phyloP scores from a whole-genome alignment of 2,797 vertebrate species.

The Danio jaintianensis region DNA sequence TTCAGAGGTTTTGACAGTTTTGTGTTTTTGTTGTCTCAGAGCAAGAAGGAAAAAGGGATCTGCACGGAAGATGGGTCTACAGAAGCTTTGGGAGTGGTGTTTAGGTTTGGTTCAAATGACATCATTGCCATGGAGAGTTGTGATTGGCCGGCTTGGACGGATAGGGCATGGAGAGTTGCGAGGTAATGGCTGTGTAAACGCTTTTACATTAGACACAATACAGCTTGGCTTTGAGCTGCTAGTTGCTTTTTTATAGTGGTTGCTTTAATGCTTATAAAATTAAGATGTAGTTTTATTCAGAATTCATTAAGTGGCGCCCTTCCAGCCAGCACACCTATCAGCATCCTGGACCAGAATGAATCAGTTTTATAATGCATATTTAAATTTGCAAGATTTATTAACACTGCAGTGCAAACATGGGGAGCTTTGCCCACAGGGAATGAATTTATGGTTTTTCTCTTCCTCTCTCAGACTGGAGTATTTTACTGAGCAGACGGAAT shows the following conservation, averaged over 20 bases:
- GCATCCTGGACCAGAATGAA: not conserved
- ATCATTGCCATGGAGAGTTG: conserved; percentile 96
- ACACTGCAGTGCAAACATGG: not conserved
- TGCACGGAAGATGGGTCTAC: conserved; percentile 90
- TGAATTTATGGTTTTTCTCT: not conserved
- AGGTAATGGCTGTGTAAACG: conserved; percentile 75
- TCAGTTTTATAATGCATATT: not conserved
- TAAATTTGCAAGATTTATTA: not conserved
- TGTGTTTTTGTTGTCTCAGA: conserved; percentile 68
- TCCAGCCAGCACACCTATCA: not conserved
- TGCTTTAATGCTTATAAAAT: not conserved
- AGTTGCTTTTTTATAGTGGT: not conserved
- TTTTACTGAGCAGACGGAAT: conserved; percentile 94
- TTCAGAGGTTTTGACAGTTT: conserved; percentile 1
- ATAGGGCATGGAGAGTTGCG: conserved; percentile 97
- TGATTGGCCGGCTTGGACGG: conserved; percentile 94
- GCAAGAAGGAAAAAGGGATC: conserved; percentile 97
- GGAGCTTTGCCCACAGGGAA: not conserved
- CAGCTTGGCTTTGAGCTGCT: not conserved
- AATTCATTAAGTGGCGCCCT: not conserved
- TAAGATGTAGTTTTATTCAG: not conserved
- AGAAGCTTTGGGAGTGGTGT: conserved; percentile 99
- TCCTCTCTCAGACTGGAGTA: conserved; percentile 89
- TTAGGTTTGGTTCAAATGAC: conserved; percentile 97
- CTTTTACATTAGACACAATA: not conserved